Evolutionary conservation across 2,888 invertebrate species (phyloP).

Genomic region (Pristionchus maxplancki): DNA sequence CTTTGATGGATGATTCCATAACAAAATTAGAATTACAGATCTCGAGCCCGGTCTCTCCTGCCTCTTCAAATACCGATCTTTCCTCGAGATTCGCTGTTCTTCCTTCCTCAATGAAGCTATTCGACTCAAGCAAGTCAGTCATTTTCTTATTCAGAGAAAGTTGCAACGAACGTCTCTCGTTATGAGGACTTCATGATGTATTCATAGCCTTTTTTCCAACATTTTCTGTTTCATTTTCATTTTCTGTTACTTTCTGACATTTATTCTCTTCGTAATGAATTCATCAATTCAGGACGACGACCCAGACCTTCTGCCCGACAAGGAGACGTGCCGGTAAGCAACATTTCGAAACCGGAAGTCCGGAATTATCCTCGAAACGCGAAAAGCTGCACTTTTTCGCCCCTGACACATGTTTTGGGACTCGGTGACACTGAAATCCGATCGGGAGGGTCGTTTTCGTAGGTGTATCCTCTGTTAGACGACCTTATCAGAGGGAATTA

Average conservation of each 20-base stretch:
- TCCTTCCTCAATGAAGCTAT: conserved; percentile 65
- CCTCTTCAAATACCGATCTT: conserved; percentile 64
- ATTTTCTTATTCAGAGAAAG: neutral
- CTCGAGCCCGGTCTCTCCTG: conserved; percentile 63
- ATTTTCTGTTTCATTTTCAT: neutral
- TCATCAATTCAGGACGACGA: neutral
- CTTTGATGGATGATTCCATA: neutral
- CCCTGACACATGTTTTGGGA: conserved; percentile 16
- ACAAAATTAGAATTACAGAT: conserved; percentile 54
- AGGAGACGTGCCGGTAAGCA: conserved; percentile 51
- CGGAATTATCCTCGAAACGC: neutral
- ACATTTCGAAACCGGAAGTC: neutral
- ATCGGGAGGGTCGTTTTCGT: conserved; percentile 5
- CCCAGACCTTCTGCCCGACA: conserved; percentile 41
- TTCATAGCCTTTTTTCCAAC: neutral
- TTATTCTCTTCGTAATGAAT: neutral
- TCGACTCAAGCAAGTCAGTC: conserved; percentile 53
- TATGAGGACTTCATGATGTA: too few relatives aligned
- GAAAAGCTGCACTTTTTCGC: neutral
- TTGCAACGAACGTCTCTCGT: neutral
- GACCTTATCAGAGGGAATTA: conserved; percentile 27
- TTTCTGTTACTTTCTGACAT: neutral
- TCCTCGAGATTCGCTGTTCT: conserved; percentile 64
- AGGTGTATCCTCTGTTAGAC: conserved; percentile 18
- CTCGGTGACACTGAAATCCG: neutral